Evolutionary conservation across 1,140 invertebrate species (phyloP).

Genomic region (Macrocentrus cingulum): DNA sequence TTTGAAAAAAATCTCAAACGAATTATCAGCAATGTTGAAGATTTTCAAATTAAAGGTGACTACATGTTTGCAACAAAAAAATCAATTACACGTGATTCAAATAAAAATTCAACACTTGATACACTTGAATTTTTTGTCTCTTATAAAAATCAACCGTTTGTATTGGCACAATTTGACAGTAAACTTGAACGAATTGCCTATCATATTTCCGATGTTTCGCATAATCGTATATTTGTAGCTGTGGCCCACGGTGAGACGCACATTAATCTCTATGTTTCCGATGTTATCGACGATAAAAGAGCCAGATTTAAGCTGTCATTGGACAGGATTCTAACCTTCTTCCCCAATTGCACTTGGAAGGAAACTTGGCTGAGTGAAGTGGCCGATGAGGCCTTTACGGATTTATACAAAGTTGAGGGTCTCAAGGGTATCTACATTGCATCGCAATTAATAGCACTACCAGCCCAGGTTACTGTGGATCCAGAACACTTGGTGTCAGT

Average conservation of each 20-base stretch:
- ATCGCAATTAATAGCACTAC: conserved; percentile 69
- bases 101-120: conserved; percentile 26
- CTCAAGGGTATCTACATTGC: conserved; percentile 87
- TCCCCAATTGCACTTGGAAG: conserved; percentile 77
- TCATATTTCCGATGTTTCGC: conserved; percentile 81
- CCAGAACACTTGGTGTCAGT: conserved; percentile 75
- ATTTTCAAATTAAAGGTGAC: conserved; percentile 80
- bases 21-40: conserved; percentile 71
- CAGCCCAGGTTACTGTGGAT: conserved; percentile 61
- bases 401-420: conserved; percentile 85
- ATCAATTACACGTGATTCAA: background rate
- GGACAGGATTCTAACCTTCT: conserved; percentile 80
- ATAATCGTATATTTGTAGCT: conserved; percentile 78
- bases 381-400: conserved; percentile 81
- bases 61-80: conserved; percentile 79
- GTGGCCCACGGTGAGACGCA: conserved; percentile 75
- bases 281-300: conserved; percentile 60
- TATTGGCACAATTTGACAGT: conserved; percentile 74
- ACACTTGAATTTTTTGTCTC: conserved; percentile 76
- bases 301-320: conserved; percentile 78
- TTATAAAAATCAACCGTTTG: conserved; percentile 70
- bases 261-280: conserved; percentile 79
- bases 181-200: conserved; percentile 69
- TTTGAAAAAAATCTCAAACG: conserved; percentile 42
- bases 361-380: conserved; percentile 79